Evolutionary conservation across 2,113 vertebrate species (phyloP).

Genomic region (Mustelus asterias): DNA sequence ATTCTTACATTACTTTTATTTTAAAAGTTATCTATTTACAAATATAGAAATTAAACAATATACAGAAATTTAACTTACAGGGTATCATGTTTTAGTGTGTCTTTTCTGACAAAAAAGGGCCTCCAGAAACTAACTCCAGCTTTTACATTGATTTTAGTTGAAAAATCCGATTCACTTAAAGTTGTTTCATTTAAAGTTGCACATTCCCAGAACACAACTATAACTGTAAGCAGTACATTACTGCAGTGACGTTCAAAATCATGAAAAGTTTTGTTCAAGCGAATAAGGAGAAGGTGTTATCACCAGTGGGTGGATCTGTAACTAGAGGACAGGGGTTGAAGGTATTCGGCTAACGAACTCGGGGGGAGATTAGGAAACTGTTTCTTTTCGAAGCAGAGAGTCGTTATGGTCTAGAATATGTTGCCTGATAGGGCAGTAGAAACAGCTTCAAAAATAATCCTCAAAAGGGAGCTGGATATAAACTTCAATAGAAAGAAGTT

Average conservation of each 20-base stretch:
- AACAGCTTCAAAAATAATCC: not conserved
- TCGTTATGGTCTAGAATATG: not conserved
- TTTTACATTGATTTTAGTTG: too few relatives aligned
- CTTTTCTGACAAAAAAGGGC: too few relatives aligned
- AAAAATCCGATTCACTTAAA: too few relatives aligned
- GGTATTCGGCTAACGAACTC: not conserved
- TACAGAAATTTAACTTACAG: too few relatives aligned
- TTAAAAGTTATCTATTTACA: too few relatives aligned
- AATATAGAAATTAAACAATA: too few relatives aligned
- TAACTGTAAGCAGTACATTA: too few relatives aligned
- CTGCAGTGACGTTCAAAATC: not conserved
- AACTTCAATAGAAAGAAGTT: not conserved
- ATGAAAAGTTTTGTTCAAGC: not conserved
- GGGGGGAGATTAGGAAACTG: not conserved
- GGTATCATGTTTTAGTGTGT: too few relatives aligned
- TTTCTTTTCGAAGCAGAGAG: not conserved
- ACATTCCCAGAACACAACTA: too few relatives aligned
- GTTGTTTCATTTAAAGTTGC: too few relatives aligned
- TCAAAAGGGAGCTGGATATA: not conserved
- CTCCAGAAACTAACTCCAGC: too few relatives aligned
- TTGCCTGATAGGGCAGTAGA: not conserved
- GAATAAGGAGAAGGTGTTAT: not conserved
- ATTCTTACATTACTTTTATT: too few relatives aligned
- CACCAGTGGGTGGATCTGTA: not conserved
- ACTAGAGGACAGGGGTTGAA: not conserved